Percentiles rank a stretch among this genome's conserved stretches.
Evolutionary conservation across 2,113 vertebrate genomes (phyloP).

Genomic region (Gadus macrocephalus): DNA sequence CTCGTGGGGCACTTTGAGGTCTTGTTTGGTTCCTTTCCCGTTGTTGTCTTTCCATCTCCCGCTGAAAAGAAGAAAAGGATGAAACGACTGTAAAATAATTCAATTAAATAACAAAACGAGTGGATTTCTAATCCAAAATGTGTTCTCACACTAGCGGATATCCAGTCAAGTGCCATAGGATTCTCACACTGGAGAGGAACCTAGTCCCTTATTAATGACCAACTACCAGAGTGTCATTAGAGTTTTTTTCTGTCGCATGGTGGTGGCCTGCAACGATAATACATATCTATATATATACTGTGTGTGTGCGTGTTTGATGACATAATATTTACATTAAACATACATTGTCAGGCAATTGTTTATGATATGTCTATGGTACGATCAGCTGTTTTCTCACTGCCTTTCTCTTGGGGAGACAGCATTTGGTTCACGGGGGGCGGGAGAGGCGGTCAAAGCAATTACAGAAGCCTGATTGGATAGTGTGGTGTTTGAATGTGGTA

Average conservation of each 20-base stretch:
- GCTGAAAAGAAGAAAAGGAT: slow-evolving; percentile 32
- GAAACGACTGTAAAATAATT: slow-evolving; percentile 34
- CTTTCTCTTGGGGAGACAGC: slow-evolving; percentile 67
- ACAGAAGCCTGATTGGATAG: slow-evolving; percentile 19
- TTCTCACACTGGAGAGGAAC: slow-evolving; percentile 42
- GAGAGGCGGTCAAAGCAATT: neutral
- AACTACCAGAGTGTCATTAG: slow-evolving; percentile 32
- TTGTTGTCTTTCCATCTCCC: slow-evolving; percentile 23
- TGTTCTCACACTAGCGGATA: slow-evolving; percentile 52
- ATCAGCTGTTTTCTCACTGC: slow-evolving; percentile 62
- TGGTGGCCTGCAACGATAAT: slow-evolving; percentile 34
- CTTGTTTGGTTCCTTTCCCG: slow-evolving; percentile 16
- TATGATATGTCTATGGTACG: slow-evolving; percentile 36
- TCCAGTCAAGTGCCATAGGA: slow-evolving; percentile 72
- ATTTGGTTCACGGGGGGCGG: slow-evolving; percentile 44
- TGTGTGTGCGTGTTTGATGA: slow-evolving; percentile 29
- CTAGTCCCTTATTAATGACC: slow-evolving; percentile 42
- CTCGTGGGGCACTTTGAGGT: slow-evolving; percentile 28
- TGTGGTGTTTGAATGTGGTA: slow-evolving; percentile 18
- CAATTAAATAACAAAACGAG: too few species aligned
- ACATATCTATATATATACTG: slow-evolving; percentile 31
- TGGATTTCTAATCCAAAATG: slow-evolving; percentile 41
- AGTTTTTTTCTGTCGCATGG: slow-evolving; percentile 58
- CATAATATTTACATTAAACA: slow-evolving; percentile 33
- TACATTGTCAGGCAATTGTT: slow-evolving; percentile 43